Evolutionary conservation across 2,888 invertebrate species (phyloP), one percentile per base, ranked within the genome.

Genomic region (Drosophila atroscutellata): DNA sequence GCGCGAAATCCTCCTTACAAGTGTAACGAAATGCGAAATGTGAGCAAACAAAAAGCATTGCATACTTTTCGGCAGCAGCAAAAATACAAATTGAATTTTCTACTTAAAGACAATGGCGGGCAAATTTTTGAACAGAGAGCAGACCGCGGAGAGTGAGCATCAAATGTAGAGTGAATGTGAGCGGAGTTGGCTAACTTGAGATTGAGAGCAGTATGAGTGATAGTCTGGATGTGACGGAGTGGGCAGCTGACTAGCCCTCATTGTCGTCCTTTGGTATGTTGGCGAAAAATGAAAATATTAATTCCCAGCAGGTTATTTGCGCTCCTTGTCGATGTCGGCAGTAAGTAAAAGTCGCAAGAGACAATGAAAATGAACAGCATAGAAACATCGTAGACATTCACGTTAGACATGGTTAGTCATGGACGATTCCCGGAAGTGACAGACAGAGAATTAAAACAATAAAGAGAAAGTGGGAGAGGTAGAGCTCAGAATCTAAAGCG

Each of bases 71-170:
- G 62, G 75, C 72, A 42, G 61, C 64, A 65, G 59, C 63, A 62
- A 67, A 72, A 76, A 71, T 64, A 67, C 72, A 89, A 86, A 90
- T 89, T 89, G 87, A 85, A 81, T 90, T 88, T 82, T 67, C 75
- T 73, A 86, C 85, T 84, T 80, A 80, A 82, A 89, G 86, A 86
- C 86, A 85, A 89, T 73, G 72, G 80, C 57, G 63, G 58, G 61
- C 69, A 70, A 85, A 85, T 82, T 88, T 80, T 76, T 51, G 50
- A 70, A 63, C 71, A 52, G 60, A n/a, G 36, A 13, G 42, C 13
- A 36, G 52, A 28, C 39, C 45, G 45, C 9, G 39, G 30, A 34
- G 50, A 61, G 36, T 20, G 50, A 45, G 52, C 36, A 64, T 20
- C 24, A 45, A 32, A 26, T 36, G 20, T 15, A 34, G 68, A 58